These are phyloP conservation scores for Chamaea fasciata DNA, from an alignment of 2,113 vertebrate species.

Conservation along the genomic window DNA sequence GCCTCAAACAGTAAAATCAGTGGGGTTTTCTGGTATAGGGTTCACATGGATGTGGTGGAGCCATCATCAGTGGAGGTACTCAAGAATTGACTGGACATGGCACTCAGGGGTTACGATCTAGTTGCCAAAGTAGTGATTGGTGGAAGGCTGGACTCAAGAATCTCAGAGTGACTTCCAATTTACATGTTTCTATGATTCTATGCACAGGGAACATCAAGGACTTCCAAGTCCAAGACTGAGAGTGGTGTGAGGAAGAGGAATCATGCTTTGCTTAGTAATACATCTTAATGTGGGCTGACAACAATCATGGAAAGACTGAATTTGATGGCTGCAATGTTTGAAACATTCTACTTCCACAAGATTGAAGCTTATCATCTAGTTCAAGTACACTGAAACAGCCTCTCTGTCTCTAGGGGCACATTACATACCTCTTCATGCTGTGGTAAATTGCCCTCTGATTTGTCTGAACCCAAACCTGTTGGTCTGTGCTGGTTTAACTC, in stretches of 20 bases:
- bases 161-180: accelerated
- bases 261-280: background rate
- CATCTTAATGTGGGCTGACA: background rate
- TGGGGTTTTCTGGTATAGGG: background rate
- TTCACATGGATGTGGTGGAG: background rate
- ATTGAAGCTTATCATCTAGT: background rate
- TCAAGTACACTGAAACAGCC: background rate
- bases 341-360: background rate
- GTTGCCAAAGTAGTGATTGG: background rate
- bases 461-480: background rate
- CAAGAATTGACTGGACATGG: background rate
- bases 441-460: background rate
- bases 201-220: background rate
- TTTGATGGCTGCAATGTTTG: background rate
- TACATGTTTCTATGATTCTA: background rate
- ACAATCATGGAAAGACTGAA: background rate
- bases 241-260: background rate
- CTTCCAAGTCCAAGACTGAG: background rate
- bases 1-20: background rate
- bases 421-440: background rate
- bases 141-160: background rate
- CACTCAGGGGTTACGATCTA: background rate
- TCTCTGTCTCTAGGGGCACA: background rate
- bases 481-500: background rate
- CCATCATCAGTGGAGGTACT: background rate